These are phyloP conservation scores for Budorcas taxicolor DNA, from an alignment of 2,113 vertebrate species.

Conservation along the genomic window DNA sequence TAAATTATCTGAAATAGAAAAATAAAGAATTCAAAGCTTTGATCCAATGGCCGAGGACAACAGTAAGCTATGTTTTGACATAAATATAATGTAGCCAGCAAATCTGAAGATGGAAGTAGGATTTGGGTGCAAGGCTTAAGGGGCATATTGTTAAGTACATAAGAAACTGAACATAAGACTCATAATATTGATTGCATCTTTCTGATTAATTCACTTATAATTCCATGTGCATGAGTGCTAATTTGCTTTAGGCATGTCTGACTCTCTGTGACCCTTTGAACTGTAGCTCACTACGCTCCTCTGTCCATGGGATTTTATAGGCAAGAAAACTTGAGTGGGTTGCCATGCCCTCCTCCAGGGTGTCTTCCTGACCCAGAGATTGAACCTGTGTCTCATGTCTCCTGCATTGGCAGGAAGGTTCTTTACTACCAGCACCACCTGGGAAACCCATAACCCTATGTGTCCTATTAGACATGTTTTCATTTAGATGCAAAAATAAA, in stretches of 20 bases:
- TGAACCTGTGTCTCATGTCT: neutral
- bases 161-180: neutral
- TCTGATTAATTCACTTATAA: neutral
- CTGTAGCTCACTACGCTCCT: neutral
- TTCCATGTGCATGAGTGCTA: neutral
- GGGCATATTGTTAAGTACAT: neutral
- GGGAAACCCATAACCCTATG: neutral
- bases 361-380: neutral
- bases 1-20: neutral
- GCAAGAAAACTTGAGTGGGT: neutral
- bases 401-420: neutral
- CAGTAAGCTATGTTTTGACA: neutral
- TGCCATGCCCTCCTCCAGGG: neutral
- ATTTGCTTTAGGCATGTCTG: neutral
- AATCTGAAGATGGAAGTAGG: neutral
- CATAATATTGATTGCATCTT: neutral
- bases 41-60: neutral
- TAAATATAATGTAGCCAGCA: neutral
- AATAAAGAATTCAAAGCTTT: neutral
- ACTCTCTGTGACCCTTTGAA: neutral
- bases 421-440: neutral
- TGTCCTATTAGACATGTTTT: neutral
- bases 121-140: neutral
- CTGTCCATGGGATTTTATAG: neutral
- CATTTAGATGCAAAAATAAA: slow-evolving; percentile 1